Conservation (phyloP, 2,888 invertebrate genomes). For the Trachelus stipa region DNA sequence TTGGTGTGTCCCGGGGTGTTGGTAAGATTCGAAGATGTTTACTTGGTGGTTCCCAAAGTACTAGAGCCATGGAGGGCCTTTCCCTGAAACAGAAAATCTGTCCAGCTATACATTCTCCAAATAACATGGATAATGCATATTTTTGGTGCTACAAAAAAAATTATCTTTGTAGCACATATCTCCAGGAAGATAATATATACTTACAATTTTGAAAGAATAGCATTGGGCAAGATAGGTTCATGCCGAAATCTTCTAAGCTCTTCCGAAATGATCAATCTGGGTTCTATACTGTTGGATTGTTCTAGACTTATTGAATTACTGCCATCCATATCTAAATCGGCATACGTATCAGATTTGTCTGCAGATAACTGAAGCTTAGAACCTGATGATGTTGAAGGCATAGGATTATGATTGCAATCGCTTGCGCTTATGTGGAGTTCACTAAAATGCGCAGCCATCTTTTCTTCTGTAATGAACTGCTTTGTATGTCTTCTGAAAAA, state of each 20-base stretch:
- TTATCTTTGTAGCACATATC: not conserved
- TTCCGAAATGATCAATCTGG: slow-evolving; percentile 74
- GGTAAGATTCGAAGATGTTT: slow-evolving; percentile 66
- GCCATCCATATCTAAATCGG: slow-evolving; percentile 41
- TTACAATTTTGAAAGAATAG: slow-evolving; percentile 70
- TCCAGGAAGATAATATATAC: slow-evolving; percentile 26
- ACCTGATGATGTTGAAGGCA: slow-evolving; percentile 45
- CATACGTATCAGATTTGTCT: slow-evolving; percentile 25
- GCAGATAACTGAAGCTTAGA: slow-evolving; percentile 20
- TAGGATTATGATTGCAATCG: slow-evolving; percentile 38
- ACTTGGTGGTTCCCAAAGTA: slow-evolving; percentile 83
- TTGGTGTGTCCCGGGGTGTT: slow-evolving; percentile 39
- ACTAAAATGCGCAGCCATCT: slow-evolving; percentile 84
- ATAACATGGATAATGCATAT: slow-evolving; percentile 13
- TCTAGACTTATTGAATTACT: slow-evolving; percentile 37
- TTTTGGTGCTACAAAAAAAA: slow-evolving; percentile 1
- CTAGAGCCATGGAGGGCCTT: slow-evolving; percentile 82
- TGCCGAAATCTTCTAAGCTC: slow-evolving; percentile 76
- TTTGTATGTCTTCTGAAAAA: slow-evolving; percentile 67
- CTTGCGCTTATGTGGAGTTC: slow-evolving; percentile 76
- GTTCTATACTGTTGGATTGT: slow-evolving; percentile 43
- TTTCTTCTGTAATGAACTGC: slow-evolving; percentile 85
- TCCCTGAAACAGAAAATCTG: slow-evolving; percentile 68
- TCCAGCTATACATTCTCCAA: slow-evolving; percentile 35
- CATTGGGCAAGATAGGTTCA: slow-evolving; percentile 77